phyloP scores from a whole-genome alignment of 2,888 invertebrate genomes.

The Gonocerus acuteangulatus region DNA sequence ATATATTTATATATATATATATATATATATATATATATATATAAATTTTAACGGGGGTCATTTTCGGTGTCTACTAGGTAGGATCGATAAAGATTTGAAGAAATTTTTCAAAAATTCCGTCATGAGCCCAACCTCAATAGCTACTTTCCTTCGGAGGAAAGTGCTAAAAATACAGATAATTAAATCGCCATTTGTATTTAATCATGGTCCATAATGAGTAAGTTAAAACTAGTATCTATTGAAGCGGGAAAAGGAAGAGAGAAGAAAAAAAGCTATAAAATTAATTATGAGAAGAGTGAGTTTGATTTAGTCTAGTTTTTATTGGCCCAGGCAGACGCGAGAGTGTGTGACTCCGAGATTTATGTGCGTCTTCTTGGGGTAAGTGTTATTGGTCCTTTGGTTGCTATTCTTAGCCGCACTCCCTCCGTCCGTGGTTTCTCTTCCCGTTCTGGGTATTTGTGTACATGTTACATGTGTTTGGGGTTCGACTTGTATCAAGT shows the following conservation, averaged over 20 bases:
- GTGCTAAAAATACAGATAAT: too few species aligned
- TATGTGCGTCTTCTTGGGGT: neutral
- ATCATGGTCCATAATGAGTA: neutral
- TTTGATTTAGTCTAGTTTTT: constrained; percentile 20
- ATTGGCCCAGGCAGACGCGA: neutral
- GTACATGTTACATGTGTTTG: too few species aligned
- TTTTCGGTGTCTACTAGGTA: too few species aligned
- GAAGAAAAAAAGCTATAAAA: neutral
- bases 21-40: too few species aligned
- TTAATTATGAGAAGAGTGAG: constrained; percentile 14
- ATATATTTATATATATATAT: too few species aligned
- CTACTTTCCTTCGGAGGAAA: too few species aligned
- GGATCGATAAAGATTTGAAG: too few species aligned
- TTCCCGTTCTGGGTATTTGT: neutral
- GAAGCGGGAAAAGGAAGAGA: constrained; percentile 2
- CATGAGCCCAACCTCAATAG: too few species aligned
- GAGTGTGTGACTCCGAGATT: neutral
- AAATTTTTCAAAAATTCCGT: too few species aligned
- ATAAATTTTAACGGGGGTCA: too few species aligned
- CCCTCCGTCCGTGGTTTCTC: neutral
- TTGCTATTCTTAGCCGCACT: neutral
- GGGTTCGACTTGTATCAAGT: too few species aligned
- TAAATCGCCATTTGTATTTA: neutral
- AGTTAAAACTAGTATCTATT: constrained; percentile 18
- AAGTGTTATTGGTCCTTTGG: constrained; percentile 5